phyloP scores from a whole-genome alignment of 1,140 invertebrate species.

The Drosophila pandora region DNA sequence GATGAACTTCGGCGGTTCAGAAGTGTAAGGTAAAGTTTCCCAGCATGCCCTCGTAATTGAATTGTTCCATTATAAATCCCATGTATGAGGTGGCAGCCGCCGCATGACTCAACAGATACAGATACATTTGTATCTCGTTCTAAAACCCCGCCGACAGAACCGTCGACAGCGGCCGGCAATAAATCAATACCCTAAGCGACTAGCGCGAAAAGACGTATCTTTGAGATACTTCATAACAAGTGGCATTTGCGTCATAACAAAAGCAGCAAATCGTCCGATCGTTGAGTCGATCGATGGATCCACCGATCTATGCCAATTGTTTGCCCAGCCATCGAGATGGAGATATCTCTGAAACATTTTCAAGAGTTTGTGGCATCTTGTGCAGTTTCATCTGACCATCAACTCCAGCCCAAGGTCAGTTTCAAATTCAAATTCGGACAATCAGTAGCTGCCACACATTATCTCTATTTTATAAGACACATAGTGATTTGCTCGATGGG shows the following conservation, averaged over 20 bases:
- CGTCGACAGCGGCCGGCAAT: conserved; percentile 54
- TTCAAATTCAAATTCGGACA: conserved; percentile 25
- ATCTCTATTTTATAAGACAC: conserved; percentile 71
- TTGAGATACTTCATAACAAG: conserved; percentile 67
- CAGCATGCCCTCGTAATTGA: conserved; percentile 67
- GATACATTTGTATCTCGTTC: conserved; percentile 50
- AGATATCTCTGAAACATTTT: conserved; percentile 28
- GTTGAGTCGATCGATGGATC: conserved; percentile 9
- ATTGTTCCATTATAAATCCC: conserved; percentile 71
- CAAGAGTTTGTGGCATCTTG: conserved; percentile 29
- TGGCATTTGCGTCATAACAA: conserved; percentile 74
- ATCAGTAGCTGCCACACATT: conserved; percentile 70
- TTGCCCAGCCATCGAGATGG: conserved; percentile 31
- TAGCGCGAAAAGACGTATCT: conserved; percentile 31
- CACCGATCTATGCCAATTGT: conserved; percentile 50
- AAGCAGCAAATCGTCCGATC: conserved; percentile 22
- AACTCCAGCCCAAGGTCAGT: conserved; percentile 75
- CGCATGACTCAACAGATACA: conserved; percentile 69
- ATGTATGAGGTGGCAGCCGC: conserved; percentile 20
- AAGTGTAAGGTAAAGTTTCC: conserved; percentile 42
- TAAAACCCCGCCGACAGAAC: conserved; percentile 11
- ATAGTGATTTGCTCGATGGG: conserved; percentile 41
- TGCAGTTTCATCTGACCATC: conserved; percentile 53
- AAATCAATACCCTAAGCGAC: conserved; percentile 58
- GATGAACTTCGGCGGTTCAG: conserved; percentile 58